Base-by-base conservation (phyloP, 1,140 invertebrate genomes). In the Hyposmocoma kahamanoa region DNA sequence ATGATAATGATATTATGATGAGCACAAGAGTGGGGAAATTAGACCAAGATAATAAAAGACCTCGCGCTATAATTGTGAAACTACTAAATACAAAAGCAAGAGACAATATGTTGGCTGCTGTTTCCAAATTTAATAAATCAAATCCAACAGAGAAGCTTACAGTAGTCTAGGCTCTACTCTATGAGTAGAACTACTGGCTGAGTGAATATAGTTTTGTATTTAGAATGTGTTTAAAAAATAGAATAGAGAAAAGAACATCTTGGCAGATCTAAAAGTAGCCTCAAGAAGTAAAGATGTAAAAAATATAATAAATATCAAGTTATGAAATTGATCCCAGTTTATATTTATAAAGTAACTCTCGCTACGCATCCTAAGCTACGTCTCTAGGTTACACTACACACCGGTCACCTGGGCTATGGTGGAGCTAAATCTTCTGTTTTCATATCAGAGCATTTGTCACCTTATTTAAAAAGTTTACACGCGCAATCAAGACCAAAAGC, bases 371-470 rank as follows among this genome's bases (percentile, higher is more conserved):
- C n/a, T n/a, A n/a, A n/a, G n/a, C n/a, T n/a, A n/a, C n/a, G n/a
- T n/a, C n/a, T n/a, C n/a, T n/a, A n/a, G n/a, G n/a, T n/a, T n/a
- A n/a, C n/a, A n/a, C n/a, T 65, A 1, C 61, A 57, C 32, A 49
- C 49, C 2, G 17, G 13, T 1, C 49, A 54, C 11, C 32, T 59
- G 32, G 56, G 54, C 15, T 20, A 59, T 9, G 34, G 30, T 4
- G 50, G 56, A n/a, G 21, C 38, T 1, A 67, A 61, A 26, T 26
- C 24, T 26, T 50, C 63, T 15, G 52, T 67, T 1, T 71, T 47
- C 47, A 26, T 71, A 1, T 24, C 46, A 0, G 67, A 71, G 21
- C 64, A 71, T 26, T 30, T 71, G 3, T 58, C 64, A 9, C 53
- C 64, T 1, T 17, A 39, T 3, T 48, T 53, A 6, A 63, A 59